Conservation (phyloP, 2,888 invertebrate species). For the Eurytoma adleriae region DNA sequence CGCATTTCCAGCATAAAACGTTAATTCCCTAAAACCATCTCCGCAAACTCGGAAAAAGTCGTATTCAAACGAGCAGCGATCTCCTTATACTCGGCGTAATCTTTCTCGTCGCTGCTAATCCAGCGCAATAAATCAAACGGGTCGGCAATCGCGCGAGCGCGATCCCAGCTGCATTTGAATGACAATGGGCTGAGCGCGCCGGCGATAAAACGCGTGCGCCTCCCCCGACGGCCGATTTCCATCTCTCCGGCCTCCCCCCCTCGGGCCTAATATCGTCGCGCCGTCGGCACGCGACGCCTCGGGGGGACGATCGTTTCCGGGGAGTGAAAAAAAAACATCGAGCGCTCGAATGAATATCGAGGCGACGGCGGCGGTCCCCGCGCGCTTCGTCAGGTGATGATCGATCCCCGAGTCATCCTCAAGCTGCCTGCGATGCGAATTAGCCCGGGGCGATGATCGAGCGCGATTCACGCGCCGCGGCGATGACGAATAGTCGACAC, state of each 20-base stretch:
- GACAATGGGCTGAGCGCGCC: slow-evolving; percentile 3
- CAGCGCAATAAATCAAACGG: too few relatives aligned
- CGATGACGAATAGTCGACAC: slow-evolving; percentile 23
- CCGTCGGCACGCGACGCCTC: not conserved
- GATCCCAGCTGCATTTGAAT: not conserved
- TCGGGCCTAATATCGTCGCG: not conserved
- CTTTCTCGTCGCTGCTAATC: too few relatives aligned
- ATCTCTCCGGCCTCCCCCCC: not conserved
- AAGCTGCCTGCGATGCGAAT: slow-evolving; percentile 21
- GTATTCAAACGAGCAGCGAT: too few relatives aligned
- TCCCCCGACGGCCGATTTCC: not conserved
- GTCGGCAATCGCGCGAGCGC: too few relatives aligned
- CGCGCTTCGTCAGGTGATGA: slow-evolving; percentile 50
- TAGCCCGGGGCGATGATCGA: slow-evolving; percentile 37
- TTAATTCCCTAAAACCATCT: too few relatives aligned
- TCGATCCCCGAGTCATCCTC: slow-evolving; percentile 46
- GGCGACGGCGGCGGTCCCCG: not conserved
- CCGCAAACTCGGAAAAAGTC: too few relatives aligned
- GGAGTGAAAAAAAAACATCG: not conserved
- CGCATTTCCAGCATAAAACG: too few relatives aligned
- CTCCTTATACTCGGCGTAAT: too few relatives aligned
- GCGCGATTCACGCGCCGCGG: slow-evolving; percentile 29
- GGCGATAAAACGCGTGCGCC: not conserved
- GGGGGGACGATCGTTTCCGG: not conserved
- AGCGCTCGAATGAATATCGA: not conserved